A percentile compares a stretch with the other conserved stretches of the same genome.
These are phyloP conservation scores for Ciconia stormi DNA, from an alignment of 2,113 vertebrate genomes.

Conservation along the genomic window DNA sequence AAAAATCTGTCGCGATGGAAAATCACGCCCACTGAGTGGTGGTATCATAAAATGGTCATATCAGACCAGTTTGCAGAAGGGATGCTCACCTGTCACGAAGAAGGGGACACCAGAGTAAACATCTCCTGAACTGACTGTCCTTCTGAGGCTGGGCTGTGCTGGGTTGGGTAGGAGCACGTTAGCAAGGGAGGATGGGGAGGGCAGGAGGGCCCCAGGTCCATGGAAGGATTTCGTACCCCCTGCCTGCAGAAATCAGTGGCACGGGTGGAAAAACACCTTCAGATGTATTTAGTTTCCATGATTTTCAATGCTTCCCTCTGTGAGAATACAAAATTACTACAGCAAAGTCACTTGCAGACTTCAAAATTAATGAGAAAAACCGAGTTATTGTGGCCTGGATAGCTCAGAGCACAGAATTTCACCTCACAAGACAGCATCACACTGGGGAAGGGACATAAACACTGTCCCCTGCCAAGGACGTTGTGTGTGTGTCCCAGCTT, in stretches of 20 bases:
- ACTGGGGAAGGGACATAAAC: background rate
- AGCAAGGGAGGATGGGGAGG: background rate
- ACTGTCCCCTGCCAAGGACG: background rate
- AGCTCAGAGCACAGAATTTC: background rate
- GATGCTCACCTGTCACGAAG: background rate
- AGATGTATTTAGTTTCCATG: background rate
- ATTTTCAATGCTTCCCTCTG: background rate
- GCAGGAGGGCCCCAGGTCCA: too few relatives aligned
- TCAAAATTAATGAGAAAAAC: background rate
- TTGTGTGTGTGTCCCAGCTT: background rate
- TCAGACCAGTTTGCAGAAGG: background rate
- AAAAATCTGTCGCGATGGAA: background rate
- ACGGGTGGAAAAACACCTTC: background rate
- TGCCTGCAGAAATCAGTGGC: background rate
- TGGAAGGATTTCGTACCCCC: background rate
- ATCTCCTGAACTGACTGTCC: background rate
- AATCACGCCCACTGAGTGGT: background rate
- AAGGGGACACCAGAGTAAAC: background rate
- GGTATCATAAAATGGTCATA: fast-evolving
- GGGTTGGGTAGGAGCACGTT: background rate
- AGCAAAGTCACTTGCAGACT: background rate
- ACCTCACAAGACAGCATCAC: fast-evolving
- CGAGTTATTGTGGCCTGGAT: background rate
- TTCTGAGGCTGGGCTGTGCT: background rate
- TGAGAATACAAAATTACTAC: background rate